Evolutionary conservation across 2,888 invertebrate genomes (phyloP).

Genomic region (Fragum sueziense): DNA sequence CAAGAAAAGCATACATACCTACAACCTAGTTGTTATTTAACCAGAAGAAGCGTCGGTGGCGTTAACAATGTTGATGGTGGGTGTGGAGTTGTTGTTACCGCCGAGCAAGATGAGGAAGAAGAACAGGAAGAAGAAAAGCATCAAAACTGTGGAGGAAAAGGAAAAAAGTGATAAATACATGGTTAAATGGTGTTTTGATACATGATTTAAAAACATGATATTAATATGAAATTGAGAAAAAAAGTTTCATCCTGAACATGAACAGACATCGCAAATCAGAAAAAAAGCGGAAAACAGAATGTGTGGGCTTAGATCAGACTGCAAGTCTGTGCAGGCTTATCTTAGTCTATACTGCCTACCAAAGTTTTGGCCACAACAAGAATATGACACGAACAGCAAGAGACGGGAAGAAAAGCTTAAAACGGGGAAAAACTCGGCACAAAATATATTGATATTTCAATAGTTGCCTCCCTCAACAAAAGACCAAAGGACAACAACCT

Average conservation of each 20-base stretch:
- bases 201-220: not conserved
- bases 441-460: too few species aligned
- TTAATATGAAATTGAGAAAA: not conserved
- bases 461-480: too few species aligned
- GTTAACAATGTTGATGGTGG: conserved; percentile 32
- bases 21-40: too few species aligned
- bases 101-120: conserved; percentile 26
- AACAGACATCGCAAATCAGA: not conserved
- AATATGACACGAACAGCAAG: too few species aligned
- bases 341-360: too few species aligned
- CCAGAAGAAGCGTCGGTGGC: conserved; percentile 21
- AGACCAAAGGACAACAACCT: too few species aligned
- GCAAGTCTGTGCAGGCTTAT: too few species aligned
- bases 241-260: not conserved
- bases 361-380: too few species aligned
- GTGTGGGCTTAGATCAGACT: too few species aligned
- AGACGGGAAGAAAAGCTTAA: too few species aligned
- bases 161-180: not conserved
- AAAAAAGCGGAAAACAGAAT: not conserved
- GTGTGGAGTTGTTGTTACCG: conserved; percentile 2
- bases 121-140: conserved; percentile 23
- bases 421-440: too few species aligned
- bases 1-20: too few species aligned
- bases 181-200: not conserved
- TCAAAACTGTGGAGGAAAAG: not conserved